Base-by-base conservation (phyloP, 2,797 vertebrate genomes). In the Eupleurogrammus muticus region DNA sequence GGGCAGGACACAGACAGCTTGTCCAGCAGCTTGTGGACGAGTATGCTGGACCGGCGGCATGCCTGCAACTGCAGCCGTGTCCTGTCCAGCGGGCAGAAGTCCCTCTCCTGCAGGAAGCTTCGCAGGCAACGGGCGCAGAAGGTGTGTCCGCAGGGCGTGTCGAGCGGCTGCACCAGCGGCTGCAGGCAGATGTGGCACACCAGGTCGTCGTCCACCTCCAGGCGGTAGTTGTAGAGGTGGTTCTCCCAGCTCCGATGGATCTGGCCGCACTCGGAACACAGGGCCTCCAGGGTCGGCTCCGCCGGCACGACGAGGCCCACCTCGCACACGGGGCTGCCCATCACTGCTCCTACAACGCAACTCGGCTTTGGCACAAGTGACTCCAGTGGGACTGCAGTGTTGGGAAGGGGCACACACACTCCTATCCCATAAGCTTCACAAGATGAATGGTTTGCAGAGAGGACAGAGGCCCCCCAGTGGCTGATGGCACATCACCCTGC, bases 171-270 rank as follows among this genome's bases (percentile, higher is more conserved):
- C 88, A 99, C 91, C 90, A 99, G 94, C 6, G 98, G 98, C 93
- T 99, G 98, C 93, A 99, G 96, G 94, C 97, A 99, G 88, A 99
- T 99, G 83, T 99, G 98, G 94, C 98, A 99, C 86, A 99, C 97
- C 77, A 99, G 94, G 90, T 99, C 98, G 2, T 99, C 98, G 0
- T 99, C 98, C 87, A 99, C 97, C 80, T 99, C 98, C 1, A 98
- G 95, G 52, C 96, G 96, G 87, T 99, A 99, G 90, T 99, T 98
- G 88, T 97, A 99, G 48, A 99, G 93, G 85, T 99, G 98, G 90
- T 99, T 99, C 89, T 99, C 98, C 91, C 95, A 93, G 64, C 95
- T 92, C 93, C 96, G 97, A 84, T 99, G 98, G 89, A 97, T 96
- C 89, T 99, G 97, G 83, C 98, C 98, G 55, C 98, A 99, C 79